phyloP scores from a whole-genome alignment of 2,797 vertebrate genomes.

The Chaetophractus vellerosus region DNA sequence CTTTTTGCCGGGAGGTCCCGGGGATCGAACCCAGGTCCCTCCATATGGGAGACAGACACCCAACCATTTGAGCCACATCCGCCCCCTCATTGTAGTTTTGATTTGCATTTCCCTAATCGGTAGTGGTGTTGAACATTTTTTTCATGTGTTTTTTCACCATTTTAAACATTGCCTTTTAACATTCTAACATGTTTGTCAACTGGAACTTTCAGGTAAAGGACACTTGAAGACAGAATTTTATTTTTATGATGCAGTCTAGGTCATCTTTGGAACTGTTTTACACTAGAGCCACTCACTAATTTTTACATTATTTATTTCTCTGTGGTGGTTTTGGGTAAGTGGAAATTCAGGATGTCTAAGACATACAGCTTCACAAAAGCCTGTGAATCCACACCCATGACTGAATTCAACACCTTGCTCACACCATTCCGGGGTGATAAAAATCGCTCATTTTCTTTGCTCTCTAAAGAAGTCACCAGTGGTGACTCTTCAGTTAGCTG shows the following conservation, averaged over 20 bases:
- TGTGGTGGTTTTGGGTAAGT: background rate
- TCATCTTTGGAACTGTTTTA: slow-evolving; percentile 17
- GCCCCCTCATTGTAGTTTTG: too few relatives aligned
- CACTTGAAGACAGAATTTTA: background rate
- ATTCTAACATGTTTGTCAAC: background rate
- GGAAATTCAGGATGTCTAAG: background rate
- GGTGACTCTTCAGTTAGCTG: background rate
- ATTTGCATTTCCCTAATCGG: too few relatives aligned
- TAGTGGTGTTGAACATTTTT: too few relatives aligned
- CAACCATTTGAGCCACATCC: too few relatives aligned
- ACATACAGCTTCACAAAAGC: background rate
- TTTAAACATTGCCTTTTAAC: background rate
- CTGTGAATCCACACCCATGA: background rate
- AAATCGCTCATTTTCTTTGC: background rate
- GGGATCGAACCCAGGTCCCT: too few relatives aligned
- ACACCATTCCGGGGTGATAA: background rate
- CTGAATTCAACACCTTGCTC: background rate
- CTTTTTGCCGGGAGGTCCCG: too few relatives aligned
- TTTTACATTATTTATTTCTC: background rate
- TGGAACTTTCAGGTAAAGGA: background rate
- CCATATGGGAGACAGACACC: too few relatives aligned
- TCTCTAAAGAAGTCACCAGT: background rate
- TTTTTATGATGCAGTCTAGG: background rate
- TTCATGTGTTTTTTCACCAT: too few relatives aligned
- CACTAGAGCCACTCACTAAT: background rate